A percentile compares a stretch with the other conserved stretches of the same genome.
These are phyloP conservation scores for Pipistrellus nathusii DNA, from an alignment of 2,797 vertebrate species.

Conservation along the genomic window DNA sequence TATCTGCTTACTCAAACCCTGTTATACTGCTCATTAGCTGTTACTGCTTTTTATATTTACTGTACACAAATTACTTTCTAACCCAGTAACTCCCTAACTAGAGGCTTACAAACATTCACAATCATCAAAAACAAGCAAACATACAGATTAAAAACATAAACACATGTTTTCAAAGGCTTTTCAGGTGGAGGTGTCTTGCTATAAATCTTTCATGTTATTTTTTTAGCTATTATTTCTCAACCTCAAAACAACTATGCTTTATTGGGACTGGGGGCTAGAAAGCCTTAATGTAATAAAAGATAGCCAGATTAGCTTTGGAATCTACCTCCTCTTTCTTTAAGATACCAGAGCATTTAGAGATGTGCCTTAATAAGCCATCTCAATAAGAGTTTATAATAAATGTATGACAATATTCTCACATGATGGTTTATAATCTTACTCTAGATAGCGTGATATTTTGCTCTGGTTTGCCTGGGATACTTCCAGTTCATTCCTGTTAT, in stretches of 20 bases:
- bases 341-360: neutral
- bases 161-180: neutral
- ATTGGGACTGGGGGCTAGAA: neutral
- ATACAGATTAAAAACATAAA: conserved; percentile 2
- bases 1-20: conserved; percentile 46
- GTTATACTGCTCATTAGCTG: conserved; percentile 35
- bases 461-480: neutral
- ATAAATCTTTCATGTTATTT: neutral
- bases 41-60: conserved; percentile 21
- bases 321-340: neutral
- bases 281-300: neutral
- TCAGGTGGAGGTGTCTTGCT: neutral
- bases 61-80: conserved; percentile 20
- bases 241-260: neutral
- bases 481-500: neutral
- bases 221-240: neutral
- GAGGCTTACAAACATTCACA: conserved; percentile 25
- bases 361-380: conserved; percentile 20
- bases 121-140: conserved; percentile 48
- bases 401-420: conserved; percentile 9
- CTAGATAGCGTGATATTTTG: neutral
- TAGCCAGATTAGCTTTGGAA: neutral
- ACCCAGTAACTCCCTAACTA: neutral
- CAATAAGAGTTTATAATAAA: conserved; percentile 13
- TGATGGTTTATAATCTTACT: conserved; percentile 26